phyloP scores from a whole-genome alignment of 2,888 invertebrate species.

The Nebria salina region DNA sequence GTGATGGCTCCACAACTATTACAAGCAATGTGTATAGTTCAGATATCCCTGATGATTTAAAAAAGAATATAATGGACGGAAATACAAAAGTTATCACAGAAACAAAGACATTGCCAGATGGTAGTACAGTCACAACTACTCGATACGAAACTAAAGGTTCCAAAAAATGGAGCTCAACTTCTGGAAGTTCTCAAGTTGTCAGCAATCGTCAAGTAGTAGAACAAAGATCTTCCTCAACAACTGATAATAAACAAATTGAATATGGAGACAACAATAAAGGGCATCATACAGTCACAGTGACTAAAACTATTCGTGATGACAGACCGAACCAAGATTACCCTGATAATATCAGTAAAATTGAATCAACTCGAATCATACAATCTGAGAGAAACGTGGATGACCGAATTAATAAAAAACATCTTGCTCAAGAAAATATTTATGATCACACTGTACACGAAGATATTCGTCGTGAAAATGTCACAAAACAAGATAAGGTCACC shows the following conservation, averaged over 20 bases:
- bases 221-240: constrained; percentile 49
- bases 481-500: constrained; percentile 33
- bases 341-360: constrained; percentile 10
- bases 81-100: constrained; percentile 74
- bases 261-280: constrained; percentile 49
- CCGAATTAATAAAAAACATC: constrained; percentile 31
- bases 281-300: constrained; percentile 35
- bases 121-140: constrained; percentile 74
- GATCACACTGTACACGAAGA: constrained; percentile 32
- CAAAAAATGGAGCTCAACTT: constrained; percentile 22
- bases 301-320: constrained; percentile 35
- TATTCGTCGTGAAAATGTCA: constrained; percentile 37
- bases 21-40: constrained; percentile 10
- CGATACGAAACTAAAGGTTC: constrained; percentile 67
- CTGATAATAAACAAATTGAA: constrained; percentile 47
- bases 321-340: constrained; percentile 16
- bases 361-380: constrained; percentile 13
- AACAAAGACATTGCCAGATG: constrained; percentile 73
- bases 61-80: constrained; percentile 64
- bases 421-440: constrained; percentile 39
- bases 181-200: constrained; percentile 47
- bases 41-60: constrained; percentile 55
- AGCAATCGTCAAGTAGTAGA: constrained; percentile 47
- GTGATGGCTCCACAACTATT: constrained; percentile 4
- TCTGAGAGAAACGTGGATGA: constrained; percentile 29